Conservation (phyloP, 2,888 invertebrate genomes). For the Ectemnius cavifrons region DNA sequence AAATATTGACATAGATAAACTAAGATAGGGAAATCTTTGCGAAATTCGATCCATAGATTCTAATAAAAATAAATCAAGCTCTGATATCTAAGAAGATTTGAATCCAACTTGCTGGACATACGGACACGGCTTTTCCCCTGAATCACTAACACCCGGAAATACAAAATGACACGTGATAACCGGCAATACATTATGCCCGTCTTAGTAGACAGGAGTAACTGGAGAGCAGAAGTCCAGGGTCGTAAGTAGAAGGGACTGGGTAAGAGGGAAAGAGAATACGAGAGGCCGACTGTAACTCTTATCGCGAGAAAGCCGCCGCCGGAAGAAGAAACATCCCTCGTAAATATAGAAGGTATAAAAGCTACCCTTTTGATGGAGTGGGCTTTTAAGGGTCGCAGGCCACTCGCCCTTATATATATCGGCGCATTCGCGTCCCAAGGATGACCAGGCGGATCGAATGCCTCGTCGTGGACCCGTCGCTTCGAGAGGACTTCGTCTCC, state of each 20-base stretch:
- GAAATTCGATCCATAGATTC: no score
- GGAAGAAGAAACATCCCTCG: slow-evolving; percentile 73
- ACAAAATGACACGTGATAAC: no score
- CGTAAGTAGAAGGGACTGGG: slow-evolving; percentile 15
- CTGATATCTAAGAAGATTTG: no score
- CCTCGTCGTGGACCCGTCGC: neutral
- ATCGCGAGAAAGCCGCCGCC: slow-evolving; percentile 69
- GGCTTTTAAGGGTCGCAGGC: slow-evolving; percentile 70
- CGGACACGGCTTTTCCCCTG: no score
- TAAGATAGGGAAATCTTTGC: no score
- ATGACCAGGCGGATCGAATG: slow-evolving; percentile 65
- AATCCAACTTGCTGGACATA: no score
- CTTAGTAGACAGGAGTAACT: no score
- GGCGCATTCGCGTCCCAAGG: slow-evolving; percentile 29
- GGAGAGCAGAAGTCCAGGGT: no score
- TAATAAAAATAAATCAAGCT: no score
- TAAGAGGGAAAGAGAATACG: slow-evolving; percentile 55
- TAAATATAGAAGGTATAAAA: slow-evolving; percentile 75
- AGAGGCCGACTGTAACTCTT: slow-evolving; percentile 64
- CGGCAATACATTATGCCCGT: no score
- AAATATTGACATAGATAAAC: no score
- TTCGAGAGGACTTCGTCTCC: slow-evolving; percentile 23
- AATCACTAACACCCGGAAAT: no score
- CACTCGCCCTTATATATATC: slow-evolving; percentile 58
- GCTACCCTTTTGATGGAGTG: slow-evolving; percentile 75